Base-by-base conservation (phyloP, 1,140 invertebrate species). In the Neodiprion pinetum region DNA sequence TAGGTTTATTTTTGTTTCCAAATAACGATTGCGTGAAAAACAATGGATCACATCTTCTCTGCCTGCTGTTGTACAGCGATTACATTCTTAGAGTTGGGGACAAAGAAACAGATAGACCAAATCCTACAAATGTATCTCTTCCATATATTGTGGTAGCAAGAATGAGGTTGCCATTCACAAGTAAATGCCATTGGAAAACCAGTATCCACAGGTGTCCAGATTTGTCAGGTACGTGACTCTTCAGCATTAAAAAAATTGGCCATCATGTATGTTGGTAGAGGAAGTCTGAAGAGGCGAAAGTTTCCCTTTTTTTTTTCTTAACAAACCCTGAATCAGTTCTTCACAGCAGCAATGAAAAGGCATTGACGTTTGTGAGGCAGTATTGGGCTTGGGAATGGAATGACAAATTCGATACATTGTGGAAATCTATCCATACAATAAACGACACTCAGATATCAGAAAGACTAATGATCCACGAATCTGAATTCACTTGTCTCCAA, bases 1-100 rank as follows among this genome's bases (percentile, higher is more conserved):
- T 73, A 91, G 91, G 88, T 67, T 74, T 92, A 48, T 90, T 91
- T 81, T 76, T 91, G 68, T 91, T 89, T 85, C 87, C 87, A 72
- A 88, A 88, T 49, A 90, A 91, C 71, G 88, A 90, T 77, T 82
- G 83, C 66, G 75, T 90, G 23, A 88, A 86, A 77, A 78, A 81
- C 11, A 90, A 91, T 80, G 87, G 80, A 2, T 82, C 86, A 12
- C 85, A 87, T 53, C 77, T 92, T 14, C 75, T 91, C 7, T 88
- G 86, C 78, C 74, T 91, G 0, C 77, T 91, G 71, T 77, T 90
- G 23, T 91, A 88, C 71, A 85, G 84, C 75, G 87, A 89, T 69
- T 88, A 84, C 74, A 84, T 91, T 7, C 80, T 87, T 49, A 87
- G 84, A 72, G 79, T 81, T 50, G 80, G 80, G 66, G 79, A 85